phyloP scores from a whole-genome alignment of 1,140 invertebrate genomes.

The Euura lappo region DNA sequence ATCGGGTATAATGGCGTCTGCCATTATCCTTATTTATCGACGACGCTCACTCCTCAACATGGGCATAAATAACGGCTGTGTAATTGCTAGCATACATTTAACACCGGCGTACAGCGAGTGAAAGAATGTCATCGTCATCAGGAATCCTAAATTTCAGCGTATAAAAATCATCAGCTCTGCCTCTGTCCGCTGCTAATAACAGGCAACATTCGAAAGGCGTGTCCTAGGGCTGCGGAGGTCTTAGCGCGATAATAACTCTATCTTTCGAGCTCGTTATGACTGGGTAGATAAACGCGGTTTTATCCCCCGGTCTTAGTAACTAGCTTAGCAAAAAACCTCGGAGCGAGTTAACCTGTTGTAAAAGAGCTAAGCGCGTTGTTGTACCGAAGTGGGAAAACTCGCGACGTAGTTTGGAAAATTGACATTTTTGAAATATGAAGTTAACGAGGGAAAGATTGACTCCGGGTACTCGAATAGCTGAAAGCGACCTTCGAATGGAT shows the following conservation, averaged over 20 bases:
- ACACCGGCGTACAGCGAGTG: too few relatives aligned
- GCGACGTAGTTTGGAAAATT: too few relatives aligned
- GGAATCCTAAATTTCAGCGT: too few relatives aligned
- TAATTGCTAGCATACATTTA: not conserved
- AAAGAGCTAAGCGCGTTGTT: too few relatives aligned
- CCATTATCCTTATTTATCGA: conserved; percentile 57
- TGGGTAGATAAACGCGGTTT: not conserved
- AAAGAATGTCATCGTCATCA: too few relatives aligned
- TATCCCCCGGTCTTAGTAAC: too few relatives aligned
- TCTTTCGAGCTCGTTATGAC: not conserved
- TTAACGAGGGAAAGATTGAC: conserved; percentile 5
- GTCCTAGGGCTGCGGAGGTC: not conserved
- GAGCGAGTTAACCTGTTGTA: too few relatives aligned
- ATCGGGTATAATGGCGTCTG: conserved; percentile 53
- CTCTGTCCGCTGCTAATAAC: not conserved
- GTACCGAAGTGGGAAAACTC: too few relatives aligned
- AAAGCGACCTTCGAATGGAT: not conserved
- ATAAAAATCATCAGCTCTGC: too few relatives aligned
- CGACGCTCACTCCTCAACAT: conserved; percentile 20
- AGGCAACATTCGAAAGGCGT: conserved; percentile 2
- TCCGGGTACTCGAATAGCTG: not conserved
- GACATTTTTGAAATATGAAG: not conserved
- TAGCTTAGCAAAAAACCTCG: too few relatives aligned
- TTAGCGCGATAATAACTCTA: not conserved
- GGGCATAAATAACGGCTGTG: not conserved